phyloP scores from a whole-genome alignment of 2,888 invertebrate genomes.

The Chaetogeoica ovagalla region DNA sequence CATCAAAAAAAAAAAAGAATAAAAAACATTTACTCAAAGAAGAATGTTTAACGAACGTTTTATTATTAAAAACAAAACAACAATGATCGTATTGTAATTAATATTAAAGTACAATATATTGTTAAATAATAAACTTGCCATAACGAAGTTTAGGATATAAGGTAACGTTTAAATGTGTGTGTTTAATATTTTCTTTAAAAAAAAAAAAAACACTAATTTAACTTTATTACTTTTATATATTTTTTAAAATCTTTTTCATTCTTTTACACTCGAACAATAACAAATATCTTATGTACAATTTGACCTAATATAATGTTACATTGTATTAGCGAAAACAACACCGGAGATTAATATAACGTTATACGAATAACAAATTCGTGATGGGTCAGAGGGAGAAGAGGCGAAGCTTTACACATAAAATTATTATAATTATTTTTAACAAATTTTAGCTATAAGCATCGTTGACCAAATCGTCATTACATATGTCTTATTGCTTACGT shows the following conservation, averaged over 20 bases:
- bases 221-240: not conserved
- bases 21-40: not conserved
- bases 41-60: conserved; percentile 22
- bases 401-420: too few relatives aligned
- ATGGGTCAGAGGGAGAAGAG: too few relatives aligned
- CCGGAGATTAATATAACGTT: too few relatives aligned
- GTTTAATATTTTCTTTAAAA: conserved; percentile 7
- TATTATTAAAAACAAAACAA: conserved; percentile 33
- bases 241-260: not conserved
- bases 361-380: too few relatives aligned
- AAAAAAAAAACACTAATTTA: conserved; percentile 23
- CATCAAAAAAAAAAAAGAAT: not conserved
- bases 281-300: not conserved
- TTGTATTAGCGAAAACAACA: too few relatives aligned
- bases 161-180: conserved; percentile 29
- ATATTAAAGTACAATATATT: conserved; percentile 13
- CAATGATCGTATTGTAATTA: conserved; percentile 16
- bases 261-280: not conserved
- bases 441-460: too few relatives aligned
- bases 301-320: too few relatives aligned
- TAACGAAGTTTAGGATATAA: conserved; percentile 41
- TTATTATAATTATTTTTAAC: too few relatives aligned
- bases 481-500: too few relatives aligned
- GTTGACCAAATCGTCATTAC: not conserved
- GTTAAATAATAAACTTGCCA: conserved; percentile 1